Conservation (phyloP, 2,888 invertebrate genomes). For the Choreutis nemorana region DNA sequence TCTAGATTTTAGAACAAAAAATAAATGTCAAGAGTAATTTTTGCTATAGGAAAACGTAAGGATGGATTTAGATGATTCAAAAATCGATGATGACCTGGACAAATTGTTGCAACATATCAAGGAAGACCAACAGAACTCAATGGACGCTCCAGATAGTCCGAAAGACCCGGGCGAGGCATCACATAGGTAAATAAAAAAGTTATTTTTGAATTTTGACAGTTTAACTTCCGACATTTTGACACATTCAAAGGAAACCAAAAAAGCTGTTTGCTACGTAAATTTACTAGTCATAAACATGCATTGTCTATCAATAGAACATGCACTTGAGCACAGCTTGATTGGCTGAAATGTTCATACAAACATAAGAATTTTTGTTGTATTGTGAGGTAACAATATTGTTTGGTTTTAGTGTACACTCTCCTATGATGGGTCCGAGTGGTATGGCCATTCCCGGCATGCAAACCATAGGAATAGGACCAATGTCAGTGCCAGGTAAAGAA, state of each 20-base stretch:
- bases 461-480: constrained; percentile 56
- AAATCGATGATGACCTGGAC: constrained; percentile 93
- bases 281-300: too few species aligned
- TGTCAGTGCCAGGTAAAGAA: constrained; percentile 52
- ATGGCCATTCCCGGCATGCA: constrained; percentile 55
- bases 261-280: too few species aligned
- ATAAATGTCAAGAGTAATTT: too few species aligned
- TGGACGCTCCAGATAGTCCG: constrained; percentile 90
- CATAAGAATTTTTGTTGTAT: too few species aligned
- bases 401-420: constrained; percentile 45
- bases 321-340: too few species aligned
- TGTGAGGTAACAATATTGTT: constrained; percentile 3
- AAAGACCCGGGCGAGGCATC: constrained; percentile 78
- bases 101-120: constrained; percentile 92
- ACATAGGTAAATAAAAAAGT: constrained; percentile 31
- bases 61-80: constrained; percentile 85
- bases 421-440: constrained; percentile 56
- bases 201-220: not conserved
- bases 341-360: too few species aligned
- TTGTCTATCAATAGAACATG: too few species aligned
- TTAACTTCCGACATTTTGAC: too few species aligned
- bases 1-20: too few species aligned
- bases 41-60: constrained; percentile 68
- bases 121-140: constrained; percentile 90
- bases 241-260: too few species aligned